A percentile compares a stretch with the other conserved stretches of the same genome.
phyloP scores from a whole-genome alignment of 1,140 invertebrate species.

The Leptopilina clavipes region DNA sequence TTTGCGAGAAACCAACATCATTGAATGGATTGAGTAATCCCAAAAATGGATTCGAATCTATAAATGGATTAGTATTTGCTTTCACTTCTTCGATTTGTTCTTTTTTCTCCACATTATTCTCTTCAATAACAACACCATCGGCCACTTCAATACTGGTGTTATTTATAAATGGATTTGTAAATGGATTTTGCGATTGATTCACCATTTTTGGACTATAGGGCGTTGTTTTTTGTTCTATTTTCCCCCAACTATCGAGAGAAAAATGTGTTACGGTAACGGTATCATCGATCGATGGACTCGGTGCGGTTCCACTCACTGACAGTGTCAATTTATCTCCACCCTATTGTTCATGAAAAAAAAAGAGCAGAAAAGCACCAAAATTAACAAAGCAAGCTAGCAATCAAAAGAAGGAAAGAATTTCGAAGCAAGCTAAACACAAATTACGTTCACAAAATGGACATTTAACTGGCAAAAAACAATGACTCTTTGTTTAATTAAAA shows the following conservation, averaged over 20 bases:
- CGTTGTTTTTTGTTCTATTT: conserved; percentile 72
- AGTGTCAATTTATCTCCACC: conserved; percentile 86
- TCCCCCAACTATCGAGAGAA: conserved; percentile 72
- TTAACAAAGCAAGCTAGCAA: conserved; percentile 59
- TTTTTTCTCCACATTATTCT: conserved; percentile 50
- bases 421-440: conserved; percentile 16
- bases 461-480: neutral
- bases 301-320: conserved; percentile 74
- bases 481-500: too few species aligned
- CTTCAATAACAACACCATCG: conserved; percentile 27
- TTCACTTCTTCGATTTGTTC: conserved; percentile 67
- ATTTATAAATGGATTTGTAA: conserved; percentile 69
- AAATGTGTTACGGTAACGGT: conserved; percentile 74
- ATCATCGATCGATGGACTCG: conserved; percentile 65
- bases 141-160: conserved; percentile 43
- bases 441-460: too few species aligned
- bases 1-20: conserved; percentile 44
- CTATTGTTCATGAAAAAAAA: conserved; percentile 67
- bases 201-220: conserved; percentile 67
- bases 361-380: conserved; percentile 65
- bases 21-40: conserved; percentile 70
- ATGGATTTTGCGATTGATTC: conserved; percentile 71
- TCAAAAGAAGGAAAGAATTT: conserved; percentile 15
- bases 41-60: conserved; percentile 76
- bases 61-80: conserved; percentile 76